Conservation (phyloP, 2,797 vertebrate genomes). For the Tinamus major region DNA sequence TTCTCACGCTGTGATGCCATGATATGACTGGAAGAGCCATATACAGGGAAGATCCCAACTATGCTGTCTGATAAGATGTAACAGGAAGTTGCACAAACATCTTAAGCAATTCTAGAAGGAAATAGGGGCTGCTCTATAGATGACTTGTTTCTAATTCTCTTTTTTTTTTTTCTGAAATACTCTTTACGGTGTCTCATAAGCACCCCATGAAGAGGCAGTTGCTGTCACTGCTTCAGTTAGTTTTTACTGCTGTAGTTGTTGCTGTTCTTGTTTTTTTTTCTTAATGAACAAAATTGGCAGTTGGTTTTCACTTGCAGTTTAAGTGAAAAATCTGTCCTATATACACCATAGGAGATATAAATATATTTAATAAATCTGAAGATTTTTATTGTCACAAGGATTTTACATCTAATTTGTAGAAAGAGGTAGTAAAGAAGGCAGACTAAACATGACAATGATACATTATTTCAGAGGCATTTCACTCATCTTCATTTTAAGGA, state of each 20-base stretch:
- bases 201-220: neutral
- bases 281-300: neutral
- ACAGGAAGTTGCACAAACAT: neutral
- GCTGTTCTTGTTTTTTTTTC: neutral
- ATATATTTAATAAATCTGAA: conserved; percentile 26
- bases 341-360: neutral
- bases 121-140: neutral
- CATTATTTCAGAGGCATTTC: neutral
- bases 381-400: neutral
- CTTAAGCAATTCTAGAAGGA: neutral
- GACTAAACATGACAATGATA: neutral
- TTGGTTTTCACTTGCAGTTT: conserved; percentile 14
- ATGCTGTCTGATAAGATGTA: neutral
- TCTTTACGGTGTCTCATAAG: neutral
- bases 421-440: neutral
- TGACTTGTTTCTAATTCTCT: neutral
- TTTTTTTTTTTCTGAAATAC: neutral
- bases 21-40: neutral
- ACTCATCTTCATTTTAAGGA: neutral
- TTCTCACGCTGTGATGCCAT: fast-evolving
- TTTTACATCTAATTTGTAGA: neutral
- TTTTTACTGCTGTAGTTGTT: neutral
- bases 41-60: neutral
- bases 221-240: neutral
- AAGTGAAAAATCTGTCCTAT: neutral